Conservation (phyloP, 1,140 invertebrate genomes). For the Drosophila chauvacae region DNA sequence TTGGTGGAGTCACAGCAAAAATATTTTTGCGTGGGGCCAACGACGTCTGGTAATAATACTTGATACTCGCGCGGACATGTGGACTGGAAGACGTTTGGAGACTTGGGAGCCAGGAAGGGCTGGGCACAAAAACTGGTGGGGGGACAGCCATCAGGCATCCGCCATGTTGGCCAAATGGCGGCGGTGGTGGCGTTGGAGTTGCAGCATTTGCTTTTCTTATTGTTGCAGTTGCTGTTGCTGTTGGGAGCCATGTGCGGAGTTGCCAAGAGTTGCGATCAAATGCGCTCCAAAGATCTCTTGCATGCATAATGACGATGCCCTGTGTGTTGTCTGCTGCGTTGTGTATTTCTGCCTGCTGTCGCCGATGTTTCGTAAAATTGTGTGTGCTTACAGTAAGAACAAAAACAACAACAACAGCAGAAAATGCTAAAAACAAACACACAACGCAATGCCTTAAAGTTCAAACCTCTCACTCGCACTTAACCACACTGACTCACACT, state of each 20-base stretch:
- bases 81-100: constrained; percentile 19
- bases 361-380: constrained; percentile 60
- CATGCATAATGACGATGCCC: constrained; percentile 68
- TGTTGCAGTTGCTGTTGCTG: no score
- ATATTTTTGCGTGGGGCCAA: constrained; percentile 74
- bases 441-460: constrained; percentile 54
- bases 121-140: constrained; percentile 3
- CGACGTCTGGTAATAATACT: constrained; percentile 45
- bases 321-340: constrained; percentile 40
- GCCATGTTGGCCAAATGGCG: constrained; percentile 68
- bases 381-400: constrained; percentile 38
- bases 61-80: constrained; percentile 22
- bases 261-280: constrained; percentile 51
- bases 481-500: neutral
- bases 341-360: constrained; percentile 28
- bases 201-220: constrained; percentile 16
- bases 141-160: constrained; percentile 25
- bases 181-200: constrained; percentile 30
- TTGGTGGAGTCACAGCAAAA: constrained; percentile 57
- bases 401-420: constrained; percentile 37
- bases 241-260: constrained; percentile 44
- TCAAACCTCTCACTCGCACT: constrained; percentile 34
- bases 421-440: constrained; percentile 70
- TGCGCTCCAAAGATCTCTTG: constrained; percentile 55
- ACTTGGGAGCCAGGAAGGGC: neutral